phyloP scores from a whole-genome alignment of 2,888 invertebrate species.

The Oxystoma pomonae region DNA sequence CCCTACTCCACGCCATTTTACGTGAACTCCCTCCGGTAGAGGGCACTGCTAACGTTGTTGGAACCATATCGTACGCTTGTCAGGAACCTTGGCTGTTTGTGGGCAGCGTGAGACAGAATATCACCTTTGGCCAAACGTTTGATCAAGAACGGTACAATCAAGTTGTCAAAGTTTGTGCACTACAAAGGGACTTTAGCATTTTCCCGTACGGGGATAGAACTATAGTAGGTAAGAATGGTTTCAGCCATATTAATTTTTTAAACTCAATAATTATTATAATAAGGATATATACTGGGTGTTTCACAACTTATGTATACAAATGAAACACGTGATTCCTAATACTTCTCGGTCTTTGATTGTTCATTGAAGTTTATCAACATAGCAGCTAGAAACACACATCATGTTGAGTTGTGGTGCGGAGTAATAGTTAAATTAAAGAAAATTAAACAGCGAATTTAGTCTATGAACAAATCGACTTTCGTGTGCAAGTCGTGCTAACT shows the following conservation, averaged over 20 bases:
- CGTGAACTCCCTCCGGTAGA: slow-evolving; percentile 64
- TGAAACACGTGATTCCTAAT: too few relatives aligned
- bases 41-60: slow-evolving; percentile 53
- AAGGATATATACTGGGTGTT: too few relatives aligned
- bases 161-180: slow-evolving; percentile 64
- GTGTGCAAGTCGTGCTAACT: too few relatives aligned
- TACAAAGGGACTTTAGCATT: slow-evolving; percentile 65
- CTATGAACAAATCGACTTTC: too few relatives aligned
- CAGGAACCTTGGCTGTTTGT: slow-evolving; percentile 84
- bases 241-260: slow-evolving; percentile 36
- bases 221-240: slow-evolving; percentile 68
- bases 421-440: too few relatives aligned
- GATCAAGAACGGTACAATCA: slow-evolving; percentile 61
- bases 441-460: too few relatives aligned
- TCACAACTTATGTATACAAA: too few relatives aligned
- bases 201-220: slow-evolving; percentile 76
- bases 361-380: too few relatives aligned
- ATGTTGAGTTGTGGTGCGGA: too few relatives aligned
- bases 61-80: slow-evolving; percentile 69
- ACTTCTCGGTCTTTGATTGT: too few relatives aligned
- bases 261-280: too few relatives aligned
- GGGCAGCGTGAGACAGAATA: slow-evolving; percentile 84
- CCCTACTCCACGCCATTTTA: slow-evolving; percentile 53
- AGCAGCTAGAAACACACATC: too few relatives aligned
- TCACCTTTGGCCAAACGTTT: slow-evolving; percentile 78